Evolutionary conservation across 1,140 invertebrate species (phyloP).

Genomic region (Drosophila tropicalis): DNA sequence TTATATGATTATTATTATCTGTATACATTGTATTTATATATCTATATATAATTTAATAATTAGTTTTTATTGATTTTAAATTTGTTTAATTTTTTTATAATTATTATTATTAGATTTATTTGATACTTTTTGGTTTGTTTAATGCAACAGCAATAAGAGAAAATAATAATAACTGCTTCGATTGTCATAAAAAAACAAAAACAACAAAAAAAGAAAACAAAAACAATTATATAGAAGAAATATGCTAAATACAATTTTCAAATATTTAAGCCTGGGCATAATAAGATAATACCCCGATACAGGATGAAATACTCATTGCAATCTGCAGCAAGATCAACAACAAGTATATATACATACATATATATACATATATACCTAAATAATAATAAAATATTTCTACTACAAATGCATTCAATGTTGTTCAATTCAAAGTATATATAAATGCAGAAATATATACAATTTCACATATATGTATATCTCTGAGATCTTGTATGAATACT

Average conservation of each 20-base stretch:
- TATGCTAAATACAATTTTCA: constrained; percentile 4
- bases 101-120: constrained; percentile 21
- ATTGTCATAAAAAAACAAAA: background rate
- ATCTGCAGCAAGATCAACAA: constrained; percentile 6
- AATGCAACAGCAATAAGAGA: background rate
- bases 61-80: constrained; percentile 40
- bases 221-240: background rate
- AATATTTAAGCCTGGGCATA: constrained; percentile 9
- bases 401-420: constrained; percentile 12
- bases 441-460: background rate
- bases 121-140: constrained; percentile 4
- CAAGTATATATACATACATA: background rate
- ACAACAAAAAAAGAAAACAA: background rate
- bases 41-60: constrained; percentile 51
- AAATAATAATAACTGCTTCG: constrained; percentile 9
- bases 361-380: background rate
- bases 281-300: background rate
- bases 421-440: constrained; percentile 8
- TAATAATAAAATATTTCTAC: constrained; percentile 1
- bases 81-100: background rate
- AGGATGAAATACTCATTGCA: constrained; percentile 6
- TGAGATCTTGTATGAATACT: constrained; percentile 2
- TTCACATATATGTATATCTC: background rate
- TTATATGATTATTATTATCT: constrained; percentile 57
- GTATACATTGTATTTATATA: constrained; percentile 45